Evolutionary conservation across 2,797 vertebrate species (phyloP), one percentile per base, ranked within the genome.

Genomic region (Triplophysa yarkandensis): DNA sequence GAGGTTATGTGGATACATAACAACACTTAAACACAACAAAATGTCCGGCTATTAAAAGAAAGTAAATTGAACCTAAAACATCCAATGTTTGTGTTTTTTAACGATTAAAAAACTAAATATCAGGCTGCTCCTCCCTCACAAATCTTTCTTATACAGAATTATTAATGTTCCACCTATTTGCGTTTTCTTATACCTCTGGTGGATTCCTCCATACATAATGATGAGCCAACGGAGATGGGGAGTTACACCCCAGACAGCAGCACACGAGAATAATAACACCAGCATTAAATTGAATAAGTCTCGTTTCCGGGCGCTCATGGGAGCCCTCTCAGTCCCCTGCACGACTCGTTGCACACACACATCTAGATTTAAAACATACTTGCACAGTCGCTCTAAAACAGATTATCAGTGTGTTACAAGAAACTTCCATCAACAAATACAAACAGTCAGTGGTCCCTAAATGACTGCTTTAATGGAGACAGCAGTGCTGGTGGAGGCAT

Each of bases 281-380:
- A 88, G 76, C 65, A 21, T 78, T 73, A 88, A 91, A 90, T 89
- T 77, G 82, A 88, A 90, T 88, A 89, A 88, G 73, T 36, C 76
- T 64, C 16, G 50, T 74, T 81, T 62, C 76, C 74, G 80, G 76
- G 79, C 11, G 74, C 84, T 81, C 80, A 85, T 82, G 77, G 77
- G 77, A 84, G 83, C 83, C 81, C 82, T 82, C 78, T 82, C 78
- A 23, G 78, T 78, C 68, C 78, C 71, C 64, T 44, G 16, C 11
- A 36, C 63, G 62, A 68, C 66, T 81, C 25, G 66, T 65, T 66
- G 32, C 7, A 58, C 25, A 60, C 58, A 55, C 71, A 78, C 81
- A 55, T 65, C 55, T 73, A 30, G 25, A 17, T 55, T 34, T 16
- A 43, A 73, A 73, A 73, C 9, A 55, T 9, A 11, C 4, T 41